Base-by-base conservation (phyloP, 2,113 vertebrate genomes). In the Coptodon bakossiorum region DNA sequence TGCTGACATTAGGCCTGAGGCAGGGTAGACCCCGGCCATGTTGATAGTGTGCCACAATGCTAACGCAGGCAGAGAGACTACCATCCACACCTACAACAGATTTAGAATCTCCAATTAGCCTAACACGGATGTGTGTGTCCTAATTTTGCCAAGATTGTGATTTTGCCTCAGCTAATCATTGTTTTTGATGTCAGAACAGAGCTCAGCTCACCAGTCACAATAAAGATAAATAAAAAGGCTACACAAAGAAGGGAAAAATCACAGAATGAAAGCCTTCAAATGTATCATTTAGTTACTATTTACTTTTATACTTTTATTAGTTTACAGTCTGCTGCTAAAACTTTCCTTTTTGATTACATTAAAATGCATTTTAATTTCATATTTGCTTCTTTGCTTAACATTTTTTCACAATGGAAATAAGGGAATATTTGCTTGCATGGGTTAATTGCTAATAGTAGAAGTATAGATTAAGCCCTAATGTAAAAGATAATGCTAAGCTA, bases 61-160 rank as follows among this genome's bases (percentile, higher is more conserved):
- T 1, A 27, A 7, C 2, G 13, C 68, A 73, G 13, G 13, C 38
- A 73, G 38, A 73, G 38, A 73, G 22, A 10, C 40, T 2, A 73
- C 13, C 38, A 27, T 27, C 38, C 38, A 73, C 22, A 73, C 40
- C 38, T 10, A 73, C 8, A 13, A 43, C 13, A 13, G 38, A 73
- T 73, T 45, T 27, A 27, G 22, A 45, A 45, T 10, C 38, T 27
- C 38, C 66, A 73, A 27, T 45, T 73, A 45, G 22, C 68, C 40
- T 73, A 73, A 45, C 68, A 73, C 1, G 2, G 22, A 73, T 73
- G 40, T 45, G 22, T 73, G 68, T 29, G 68, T 73, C 40, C 68
- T 73, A 45, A 73, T 73, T 45, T 73, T 73, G 68, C 22, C 68
- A 27, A n/a, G 61, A 66, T 66, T 13, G 34, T 66, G 34, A 66